These are phyloP conservation scores for Cebus imitator DNA, from an alignment of 2,113 vertebrate species.

Conservation along the genomic window DNA sequence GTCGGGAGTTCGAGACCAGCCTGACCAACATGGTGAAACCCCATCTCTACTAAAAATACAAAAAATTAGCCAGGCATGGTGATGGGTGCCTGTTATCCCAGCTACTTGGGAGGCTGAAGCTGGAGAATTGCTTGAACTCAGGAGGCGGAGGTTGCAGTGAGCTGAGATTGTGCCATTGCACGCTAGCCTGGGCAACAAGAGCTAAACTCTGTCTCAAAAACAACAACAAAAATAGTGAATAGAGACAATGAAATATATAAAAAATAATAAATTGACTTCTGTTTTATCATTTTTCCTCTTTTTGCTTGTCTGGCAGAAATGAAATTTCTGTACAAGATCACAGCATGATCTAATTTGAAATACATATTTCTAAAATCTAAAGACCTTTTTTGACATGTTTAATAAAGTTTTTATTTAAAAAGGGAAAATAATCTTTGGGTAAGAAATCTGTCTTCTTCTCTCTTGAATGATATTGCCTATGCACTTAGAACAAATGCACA, in stretches of 20 bases:
- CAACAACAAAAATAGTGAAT: too few relatives aligned
- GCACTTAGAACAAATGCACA: background rate
- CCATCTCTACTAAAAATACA: too few relatives aligned
- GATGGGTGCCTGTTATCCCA: too few relatives aligned
- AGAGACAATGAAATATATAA: background rate
- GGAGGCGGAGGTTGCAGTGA: too few relatives aligned
- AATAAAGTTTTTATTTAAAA: slow-evolving; percentile 14
- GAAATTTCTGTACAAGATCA: background rate
- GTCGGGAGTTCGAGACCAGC: too few relatives aligned
- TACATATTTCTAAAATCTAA: background rate
- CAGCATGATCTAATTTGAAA: background rate
- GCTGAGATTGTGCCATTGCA: too few relatives aligned
- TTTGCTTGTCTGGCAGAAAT: background rate
- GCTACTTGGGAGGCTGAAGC: too few relatives aligned
- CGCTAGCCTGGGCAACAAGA: too few relatives aligned
- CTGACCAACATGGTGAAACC: too few relatives aligned
- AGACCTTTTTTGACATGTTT: background rate
- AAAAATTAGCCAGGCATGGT: too few relatives aligned
- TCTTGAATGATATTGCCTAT: background rate
- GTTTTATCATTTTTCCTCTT: background rate
- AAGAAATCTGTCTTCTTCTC: background rate
- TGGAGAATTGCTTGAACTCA: too few relatives aligned
- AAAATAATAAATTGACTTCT: background rate
- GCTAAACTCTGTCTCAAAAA: too few relatives aligned
- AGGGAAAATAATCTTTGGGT: background rate